Conservation (phyloP, 2,797 vertebrate genomes). For the Tachyglossus aculeatus region DNA sequence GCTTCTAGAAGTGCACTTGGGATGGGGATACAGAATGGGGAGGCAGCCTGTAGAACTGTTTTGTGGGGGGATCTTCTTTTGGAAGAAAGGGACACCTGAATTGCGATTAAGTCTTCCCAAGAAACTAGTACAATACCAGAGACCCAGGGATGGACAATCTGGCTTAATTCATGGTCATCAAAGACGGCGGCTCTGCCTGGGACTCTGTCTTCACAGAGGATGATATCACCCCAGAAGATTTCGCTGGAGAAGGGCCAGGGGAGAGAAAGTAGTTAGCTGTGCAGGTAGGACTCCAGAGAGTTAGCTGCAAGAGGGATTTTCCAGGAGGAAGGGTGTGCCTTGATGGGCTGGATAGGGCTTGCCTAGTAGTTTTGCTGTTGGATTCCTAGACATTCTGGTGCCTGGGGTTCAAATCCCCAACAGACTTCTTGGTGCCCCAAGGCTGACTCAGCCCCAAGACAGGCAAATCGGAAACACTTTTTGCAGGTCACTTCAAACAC, state of each 20-base stretch:
- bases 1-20: too few relatives aligned
- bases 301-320: not conserved
- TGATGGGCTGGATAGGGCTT: not conserved
- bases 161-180: too few relatives aligned
- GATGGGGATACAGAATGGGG: too few relatives aligned
- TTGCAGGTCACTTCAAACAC: not conserved
- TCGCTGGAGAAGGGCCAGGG: not conserved
- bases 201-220: not conserved
- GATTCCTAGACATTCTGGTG: slow-evolving; percentile 33
- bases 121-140: too few relatives aligned
- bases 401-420: slow-evolving; percentile 40
- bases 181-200: rapidly evolving
- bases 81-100: too few relatives aligned
- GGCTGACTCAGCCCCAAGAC: slow-evolving; percentile 26
- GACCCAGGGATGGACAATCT: too few relatives aligned
- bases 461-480: not conserved
- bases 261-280: not conserved
- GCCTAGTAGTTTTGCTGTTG: slow-evolving; percentile 1
- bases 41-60: too few relatives aligned
- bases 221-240: not conserved
- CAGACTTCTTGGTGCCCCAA: slow-evolving; percentile 10
- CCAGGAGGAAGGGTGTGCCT: not conserved
- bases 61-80: too few relatives aligned
- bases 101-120: too few relatives aligned
- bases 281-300: not conserved